phyloP scores from a whole-genome alignment of 2,797 vertebrate species.

The Sebastes trivittatus region DNA sequence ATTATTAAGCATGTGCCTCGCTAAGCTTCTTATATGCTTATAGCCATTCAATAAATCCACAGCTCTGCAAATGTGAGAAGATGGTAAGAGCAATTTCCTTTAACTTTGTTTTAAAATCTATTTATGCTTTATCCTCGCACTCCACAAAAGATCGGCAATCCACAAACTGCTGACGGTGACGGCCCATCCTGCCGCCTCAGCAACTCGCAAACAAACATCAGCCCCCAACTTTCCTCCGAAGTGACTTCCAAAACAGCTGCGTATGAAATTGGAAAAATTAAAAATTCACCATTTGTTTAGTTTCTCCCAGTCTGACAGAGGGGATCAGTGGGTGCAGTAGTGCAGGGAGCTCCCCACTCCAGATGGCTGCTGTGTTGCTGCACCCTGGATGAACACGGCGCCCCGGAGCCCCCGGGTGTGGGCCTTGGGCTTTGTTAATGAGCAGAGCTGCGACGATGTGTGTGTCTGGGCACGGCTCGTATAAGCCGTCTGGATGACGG shows the following conservation, averaged over 20 bases:
- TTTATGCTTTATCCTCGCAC: slow-evolving; percentile 29
- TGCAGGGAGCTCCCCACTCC: slow-evolving; percentile 11
- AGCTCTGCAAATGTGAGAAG: slow-evolving; percentile 5
- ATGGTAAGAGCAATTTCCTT: slow-evolving; percentile 11
- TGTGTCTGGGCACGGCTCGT: neutral
- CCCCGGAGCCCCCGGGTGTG: neutral
- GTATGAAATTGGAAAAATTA: slow-evolving; percentile 32
- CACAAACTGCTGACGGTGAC: slow-evolving; percentile 53
- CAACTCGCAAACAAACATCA: slow-evolving; percentile 37
- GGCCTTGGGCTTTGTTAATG: slow-evolving; percentile 3
- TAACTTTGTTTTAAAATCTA: slow-evolving; percentile 50
- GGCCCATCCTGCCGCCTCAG: slow-evolving; percentile 41
- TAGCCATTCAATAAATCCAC: slow-evolving; percentile 25
- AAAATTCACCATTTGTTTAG: slow-evolving; percentile 26
- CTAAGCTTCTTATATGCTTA: slow-evolving; percentile 26
- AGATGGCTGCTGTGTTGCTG: slow-evolving; percentile 30
- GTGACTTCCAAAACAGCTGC: slow-evolving; percentile 29
- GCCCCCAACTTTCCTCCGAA: slow-evolving; percentile 8
- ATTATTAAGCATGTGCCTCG: slow-evolving; percentile 36
- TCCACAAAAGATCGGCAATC: slow-evolving; percentile 31
- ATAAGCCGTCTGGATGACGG: neutral
- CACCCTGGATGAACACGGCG: slow-evolving; percentile 12
- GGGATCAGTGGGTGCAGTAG: neutral
- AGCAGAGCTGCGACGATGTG: neutral
- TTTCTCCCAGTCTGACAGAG: neutral